Conservation (phyloP, 2,797 vertebrate species). For the Semaprochilodus insignis region DNA sequence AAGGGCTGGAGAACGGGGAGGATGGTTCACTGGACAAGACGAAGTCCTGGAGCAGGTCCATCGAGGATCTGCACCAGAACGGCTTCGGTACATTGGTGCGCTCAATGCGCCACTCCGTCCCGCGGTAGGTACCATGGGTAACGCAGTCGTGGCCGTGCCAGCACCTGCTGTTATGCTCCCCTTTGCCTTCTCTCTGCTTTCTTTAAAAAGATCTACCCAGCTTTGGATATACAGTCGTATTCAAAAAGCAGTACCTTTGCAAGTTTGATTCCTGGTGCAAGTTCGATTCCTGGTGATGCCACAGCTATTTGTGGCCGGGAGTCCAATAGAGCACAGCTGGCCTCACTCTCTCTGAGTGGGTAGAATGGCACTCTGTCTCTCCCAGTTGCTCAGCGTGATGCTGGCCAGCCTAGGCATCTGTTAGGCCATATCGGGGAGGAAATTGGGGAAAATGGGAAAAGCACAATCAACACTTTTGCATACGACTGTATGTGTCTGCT, state of each 20-base stretch:
- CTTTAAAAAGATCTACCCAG: not conserved
- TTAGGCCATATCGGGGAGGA: no score
- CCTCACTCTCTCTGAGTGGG: no score
- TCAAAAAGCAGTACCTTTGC: no score
- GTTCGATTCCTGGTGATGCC: no score
- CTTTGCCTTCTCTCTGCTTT: constrained; percentile 57
- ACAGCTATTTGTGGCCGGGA: no score
- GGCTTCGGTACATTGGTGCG: constrained; percentile 93
- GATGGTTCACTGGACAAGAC: constrained; percentile 91
- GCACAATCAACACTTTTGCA: not conserved
- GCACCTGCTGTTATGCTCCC: constrained; percentile 67
- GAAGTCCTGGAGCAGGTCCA: constrained; percentile 97
- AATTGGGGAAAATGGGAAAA: no score
- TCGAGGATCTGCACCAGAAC: constrained; percentile 94
- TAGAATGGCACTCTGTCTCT: no score
- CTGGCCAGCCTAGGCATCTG: no score
- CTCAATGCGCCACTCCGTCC: constrained; percentile 93
- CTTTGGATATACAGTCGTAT: constrained; percentile 6
- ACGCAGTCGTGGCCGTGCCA: constrained; percentile 62
- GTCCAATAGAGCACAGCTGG: no score
- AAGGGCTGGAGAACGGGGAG: constrained; percentile 92
- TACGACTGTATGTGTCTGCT: constrained; percentile 1
- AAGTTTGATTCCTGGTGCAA: no score
- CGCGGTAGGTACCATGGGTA: constrained; percentile 89
- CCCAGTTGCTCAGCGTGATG: no score